Base-by-base conservation (phyloP, 2,888 invertebrate genomes). In the Ochropleura plecta region DNA sequence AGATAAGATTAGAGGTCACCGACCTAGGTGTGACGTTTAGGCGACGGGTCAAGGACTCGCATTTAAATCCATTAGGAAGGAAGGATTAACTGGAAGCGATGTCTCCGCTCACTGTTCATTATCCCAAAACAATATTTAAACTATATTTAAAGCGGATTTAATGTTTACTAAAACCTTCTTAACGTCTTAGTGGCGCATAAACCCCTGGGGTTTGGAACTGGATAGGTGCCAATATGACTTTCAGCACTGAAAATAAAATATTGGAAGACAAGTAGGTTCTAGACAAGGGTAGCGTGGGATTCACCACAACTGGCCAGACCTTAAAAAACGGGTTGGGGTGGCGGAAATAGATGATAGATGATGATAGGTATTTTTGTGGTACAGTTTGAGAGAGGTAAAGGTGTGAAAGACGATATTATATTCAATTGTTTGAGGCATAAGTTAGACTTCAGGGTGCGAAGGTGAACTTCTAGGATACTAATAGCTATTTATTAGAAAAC, bases 111-210 rank as follows among this genome's bases (percentile, higher is more conserved):
- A 49, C 51, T 64, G 70, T 70, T 83, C 46, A 83, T 75, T 83
- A 79, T 74, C 42, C 79, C 79, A 53, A 75, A 81, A 81, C 81
- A 81, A 81, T 76, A 81, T 67, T 67, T 72, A 57, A 57, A 74
- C 60, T 59, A 68, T 49, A 76, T 69, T 69, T 73, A 68, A 65
- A 71, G 53, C 59, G 70, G 70, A 49, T 67, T 78, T 53, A 63
- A 53, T 46, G 57, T 63, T 67, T n/a, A 48, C 30, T 57, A 16
- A 57, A 74, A 63, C 44, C 30, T 81, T 81, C 48, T 71, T 16
- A 70, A 42, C 30, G 5, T 57, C 14, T 46, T 44, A 48, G 10
- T 8, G 40, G 63, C 42, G 0, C 30, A 46, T 67, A 14, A 62
- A 62, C 62, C 8, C 16, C 18, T 7, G n/a, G 20, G 49, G 18